A percentile compares a stretch with the other conserved stretches of the same genome.
Evolutionary conservation across 2,113 vertebrate species (phyloP).

Genomic region (Archocentrus centrarchus): DNA sequence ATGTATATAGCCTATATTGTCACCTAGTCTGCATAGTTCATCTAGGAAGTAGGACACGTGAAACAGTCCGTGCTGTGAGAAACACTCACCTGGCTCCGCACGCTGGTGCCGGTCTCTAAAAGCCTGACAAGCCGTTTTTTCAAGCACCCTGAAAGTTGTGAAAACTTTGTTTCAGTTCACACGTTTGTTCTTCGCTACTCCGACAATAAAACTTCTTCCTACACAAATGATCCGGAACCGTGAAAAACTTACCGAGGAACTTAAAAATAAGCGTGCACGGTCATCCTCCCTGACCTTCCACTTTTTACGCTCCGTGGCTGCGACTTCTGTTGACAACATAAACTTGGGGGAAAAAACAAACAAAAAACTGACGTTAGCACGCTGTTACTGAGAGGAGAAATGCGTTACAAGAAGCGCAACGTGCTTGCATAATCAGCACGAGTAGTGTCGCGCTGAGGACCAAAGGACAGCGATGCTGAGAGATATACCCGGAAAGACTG

Average conservation of each 20-base stretch:
- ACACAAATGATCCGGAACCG: neutral
- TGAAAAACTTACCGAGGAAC: neutral
- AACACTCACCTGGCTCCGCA: conserved; percentile 20
- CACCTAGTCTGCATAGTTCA: too few relatives aligned
- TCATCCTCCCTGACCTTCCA: neutral
- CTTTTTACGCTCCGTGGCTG: conserved; percentile 7
- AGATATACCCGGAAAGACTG: conserved; percentile 20
- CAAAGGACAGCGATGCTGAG: neutral
- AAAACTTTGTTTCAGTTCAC: neutral
- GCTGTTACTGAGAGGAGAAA: neutral
- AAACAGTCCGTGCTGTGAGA: neutral
- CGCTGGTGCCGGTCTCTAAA: neutral
- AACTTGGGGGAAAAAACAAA: neutral
- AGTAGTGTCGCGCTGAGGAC: too few relatives aligned
- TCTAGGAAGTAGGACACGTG: neutral
- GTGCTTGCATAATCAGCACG: neutral
- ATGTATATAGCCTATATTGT: too few relatives aligned
- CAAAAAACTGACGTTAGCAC: neutral
- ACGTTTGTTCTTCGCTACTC: neutral
- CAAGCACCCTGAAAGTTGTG: conserved; percentile 2
- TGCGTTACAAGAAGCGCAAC: neutral
- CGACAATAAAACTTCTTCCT: neutral
- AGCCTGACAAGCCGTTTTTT: neutral
- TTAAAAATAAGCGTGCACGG: neutral
- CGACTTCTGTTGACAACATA: neutral